Evolutionary conservation across 2,888 invertebrate genomes (phyloP).

Genomic region (Drosophila nigritarsus): DNA sequence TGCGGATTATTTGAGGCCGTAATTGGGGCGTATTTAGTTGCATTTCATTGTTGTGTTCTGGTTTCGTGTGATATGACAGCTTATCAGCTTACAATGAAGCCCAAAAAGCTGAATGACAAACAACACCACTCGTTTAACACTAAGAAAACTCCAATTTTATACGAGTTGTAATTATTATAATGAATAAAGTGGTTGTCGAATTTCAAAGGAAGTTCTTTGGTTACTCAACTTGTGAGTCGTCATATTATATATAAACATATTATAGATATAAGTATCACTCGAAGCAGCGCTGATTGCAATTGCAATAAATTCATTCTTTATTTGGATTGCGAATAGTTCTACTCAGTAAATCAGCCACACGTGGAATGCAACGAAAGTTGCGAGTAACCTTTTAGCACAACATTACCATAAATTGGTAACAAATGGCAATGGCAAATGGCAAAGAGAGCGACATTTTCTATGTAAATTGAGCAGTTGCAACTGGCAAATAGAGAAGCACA

Average conservation of each 20-base stretch:
- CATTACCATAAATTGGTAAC: slow-evolving; percentile 67
- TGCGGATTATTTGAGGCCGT: slow-evolving; percentile 8
- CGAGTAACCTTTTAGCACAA: slow-evolving; percentile 16
- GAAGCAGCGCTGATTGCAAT: background rate
- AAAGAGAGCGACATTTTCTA: slow-evolving; percentile 54
- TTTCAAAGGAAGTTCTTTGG: background rate
- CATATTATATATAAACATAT: background rate
- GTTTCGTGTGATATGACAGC: background rate
- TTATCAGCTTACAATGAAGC: slow-evolving; percentile 42
- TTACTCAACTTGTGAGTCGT: background rate
- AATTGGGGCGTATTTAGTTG: slow-evolving; percentile 63
- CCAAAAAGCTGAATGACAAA: background rate
- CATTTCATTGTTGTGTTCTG: slow-evolving; percentile 4
- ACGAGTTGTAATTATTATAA: background rate
- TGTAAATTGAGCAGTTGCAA: slow-evolving; percentile 72
- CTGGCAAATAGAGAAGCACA: slow-evolving; percentile 59
- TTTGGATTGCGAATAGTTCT: background rate
- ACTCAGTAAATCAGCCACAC: background rate
- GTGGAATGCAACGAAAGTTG: background rate
- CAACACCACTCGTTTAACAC: too few relatives aligned
- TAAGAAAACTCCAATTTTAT: background rate
- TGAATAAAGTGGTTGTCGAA: background rate
- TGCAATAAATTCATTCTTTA: too few relatives aligned
- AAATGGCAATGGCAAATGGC: slow-evolving; percentile 52
- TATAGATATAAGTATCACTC: background rate